A percentile compares a stretch with the other conserved stretches of the same genome.
These are phyloP conservation scores for Babyrousa celebensis DNA, from an alignment of 2,797 vertebrate genomes.

Conservation along the genomic window DNA sequence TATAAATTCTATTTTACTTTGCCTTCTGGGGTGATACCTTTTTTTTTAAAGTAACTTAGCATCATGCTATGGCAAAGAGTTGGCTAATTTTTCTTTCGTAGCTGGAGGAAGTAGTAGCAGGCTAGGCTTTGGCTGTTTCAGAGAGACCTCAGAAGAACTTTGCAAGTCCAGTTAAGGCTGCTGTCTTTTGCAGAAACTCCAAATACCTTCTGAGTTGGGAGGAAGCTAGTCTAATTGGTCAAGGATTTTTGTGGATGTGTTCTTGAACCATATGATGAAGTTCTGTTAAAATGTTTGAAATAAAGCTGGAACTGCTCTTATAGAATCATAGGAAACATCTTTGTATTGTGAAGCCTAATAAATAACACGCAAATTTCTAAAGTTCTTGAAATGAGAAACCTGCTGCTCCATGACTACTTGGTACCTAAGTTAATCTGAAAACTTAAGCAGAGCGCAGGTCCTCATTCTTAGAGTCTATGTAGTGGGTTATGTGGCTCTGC, in stretches of 20 bases:
- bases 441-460: background rate
- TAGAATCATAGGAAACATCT: background rate
- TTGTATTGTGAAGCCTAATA: background rate
- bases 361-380: background rate
- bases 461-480: background rate
- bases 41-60: background rate
- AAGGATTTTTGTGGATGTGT: background rate
- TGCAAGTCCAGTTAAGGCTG: background rate
- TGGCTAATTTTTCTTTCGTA: background rate
- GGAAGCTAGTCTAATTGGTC: background rate
- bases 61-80: background rate
- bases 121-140: background rate
- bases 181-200: background rate
- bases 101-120: background rate
- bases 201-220: background rate
- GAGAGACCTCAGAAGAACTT: background rate
- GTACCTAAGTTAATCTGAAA: background rate
- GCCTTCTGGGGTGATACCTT: background rate
- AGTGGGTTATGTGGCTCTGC: background rate
- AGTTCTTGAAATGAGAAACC: background rate
- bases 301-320: background rate
- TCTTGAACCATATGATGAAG: background rate
- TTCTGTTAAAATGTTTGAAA: background rate
- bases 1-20: background rate
- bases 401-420: background rate